Evolutionary conservation across 2,113 vertebrate species (phyloP).

Genomic region (Phylloscopus trochilus): DNA sequence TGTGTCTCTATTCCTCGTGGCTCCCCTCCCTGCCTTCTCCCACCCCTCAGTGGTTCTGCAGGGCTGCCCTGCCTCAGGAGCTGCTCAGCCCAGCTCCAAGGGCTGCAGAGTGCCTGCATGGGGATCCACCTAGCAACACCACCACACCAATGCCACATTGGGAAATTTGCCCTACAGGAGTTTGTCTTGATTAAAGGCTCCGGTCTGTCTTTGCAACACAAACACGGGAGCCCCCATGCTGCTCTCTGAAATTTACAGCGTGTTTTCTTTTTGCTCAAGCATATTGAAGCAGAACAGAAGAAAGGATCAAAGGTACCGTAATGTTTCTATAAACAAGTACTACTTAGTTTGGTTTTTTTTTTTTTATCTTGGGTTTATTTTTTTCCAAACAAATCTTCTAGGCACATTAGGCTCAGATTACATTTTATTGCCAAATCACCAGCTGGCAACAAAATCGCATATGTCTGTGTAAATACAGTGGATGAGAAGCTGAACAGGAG

Average conservation of each 20-base stretch:
- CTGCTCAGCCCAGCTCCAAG: slow-evolving; percentile 4
- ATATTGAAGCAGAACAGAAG: slow-evolving; percentile 68
- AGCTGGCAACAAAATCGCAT: slow-evolving; percentile 52
- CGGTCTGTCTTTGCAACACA: slow-evolving; percentile 63
- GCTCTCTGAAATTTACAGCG: slow-evolving; percentile 63
- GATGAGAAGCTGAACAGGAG: slow-evolving; percentile 52
- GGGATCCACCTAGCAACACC: slow-evolving; percentile 60
- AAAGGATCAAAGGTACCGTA: slow-evolving; percentile 72
- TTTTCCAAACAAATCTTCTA: slow-evolving; percentile 50
- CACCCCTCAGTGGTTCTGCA: not conserved
- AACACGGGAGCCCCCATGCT: slow-evolving; percentile 68
- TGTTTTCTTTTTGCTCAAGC: slow-evolving; percentile 64
- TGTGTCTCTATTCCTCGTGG: not conserved
- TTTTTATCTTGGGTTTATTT: slow-evolving; percentile 61
- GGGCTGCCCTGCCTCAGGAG: not conserved
- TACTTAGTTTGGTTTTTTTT: slow-evolving; percentile 58
- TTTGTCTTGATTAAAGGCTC: slow-evolving; percentile 73
- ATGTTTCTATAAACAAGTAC: slow-evolving; percentile 71
- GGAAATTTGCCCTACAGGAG: slow-evolving; percentile 69
- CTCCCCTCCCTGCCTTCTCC: not conserved
- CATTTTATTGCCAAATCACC: slow-evolving; percentile 64
- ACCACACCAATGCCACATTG: slow-evolving; percentile 31
- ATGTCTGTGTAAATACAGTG: slow-evolving; percentile 63
- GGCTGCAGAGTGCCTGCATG: not conserved
- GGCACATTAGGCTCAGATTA: slow-evolving; percentile 55